Base-by-base conservation (phyloP, 2,113 vertebrate species). In the Dasypus novemcinctus region DNA sequence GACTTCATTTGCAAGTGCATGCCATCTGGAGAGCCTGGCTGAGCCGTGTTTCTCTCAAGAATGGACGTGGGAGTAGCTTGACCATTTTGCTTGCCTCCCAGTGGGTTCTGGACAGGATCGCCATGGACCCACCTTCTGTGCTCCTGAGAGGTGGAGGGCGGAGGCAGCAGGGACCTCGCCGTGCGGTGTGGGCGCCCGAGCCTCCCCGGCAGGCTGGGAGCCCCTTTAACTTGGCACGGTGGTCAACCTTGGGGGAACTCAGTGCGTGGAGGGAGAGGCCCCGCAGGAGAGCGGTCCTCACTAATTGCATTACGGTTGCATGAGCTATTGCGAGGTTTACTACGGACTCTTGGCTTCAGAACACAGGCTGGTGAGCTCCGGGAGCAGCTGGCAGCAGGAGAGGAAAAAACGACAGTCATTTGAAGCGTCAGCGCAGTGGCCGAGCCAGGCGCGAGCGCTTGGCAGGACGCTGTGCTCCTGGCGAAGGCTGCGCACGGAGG, bases 281-380 rank as follows among this genome's bases (percentile, higher is more conserved):
- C 93, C 72, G 91, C 69, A 64, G 86, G 74, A 76, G 69, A 3
- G 0, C 0, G 1, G 0, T 1, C 49, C 81, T 90, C 49, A 4
- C 88, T 97, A 96, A 97, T 95, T 97, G 97, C 96, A 94, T 96
- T 97, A 96, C 68, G 76, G 94, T 96, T 95, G 96, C 80, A 29
- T 74, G 81, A 83, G 23, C 84, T 91, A 84, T 94, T 95, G 76
- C 85, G 92, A 97, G 97, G 97, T 94, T 95, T 43, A 0, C 64
- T 25, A 13, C 43, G 95, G 91, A 95, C 96, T 96, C 97, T 97
- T 98, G 97, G 96, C 97, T 96, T 71, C 92, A 71, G 91, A 96
- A 74, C 93, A 96, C 93, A 92, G 95, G 95, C 46, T 94, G 82
- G 66, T 93, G 96, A 97, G 95, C 91, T 82, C 69, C 23, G 72